phyloP scores from a whole-genome alignment of 2,113 vertebrate species.

The Pygoscelis adeliae region DNA sequence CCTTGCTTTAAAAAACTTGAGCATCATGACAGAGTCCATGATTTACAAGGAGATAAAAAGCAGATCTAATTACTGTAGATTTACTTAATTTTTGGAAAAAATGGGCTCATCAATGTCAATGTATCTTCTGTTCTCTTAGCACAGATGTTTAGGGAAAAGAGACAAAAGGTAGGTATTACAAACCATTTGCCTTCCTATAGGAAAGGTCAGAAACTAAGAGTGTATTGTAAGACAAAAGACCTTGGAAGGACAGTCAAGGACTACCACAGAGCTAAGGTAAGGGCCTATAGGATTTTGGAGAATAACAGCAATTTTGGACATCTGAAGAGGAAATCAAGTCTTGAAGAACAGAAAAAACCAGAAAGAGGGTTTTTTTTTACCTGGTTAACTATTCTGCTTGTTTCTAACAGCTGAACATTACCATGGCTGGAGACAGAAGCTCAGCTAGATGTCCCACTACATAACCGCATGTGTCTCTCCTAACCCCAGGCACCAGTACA shows the following conservation, averaged over 20 bases:
- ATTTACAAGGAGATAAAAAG: not conserved
- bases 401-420: not conserved
- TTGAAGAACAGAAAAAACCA: not conserved
- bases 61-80: not conserved
- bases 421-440: not conserved
- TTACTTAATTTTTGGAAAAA: not conserved
- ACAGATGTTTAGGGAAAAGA: not conserved
- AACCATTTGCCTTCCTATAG: not conserved
- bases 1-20: not conserved
- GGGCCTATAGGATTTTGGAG: not conserved
- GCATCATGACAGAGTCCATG: not conserved
- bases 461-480: not conserved
- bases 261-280: not conserved
- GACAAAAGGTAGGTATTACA: not conserved
- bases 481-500: not conserved
- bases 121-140: not conserved
- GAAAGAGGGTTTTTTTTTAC: not conserved
- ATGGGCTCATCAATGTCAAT: not conserved
- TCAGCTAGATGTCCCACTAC: not conserved
- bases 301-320: not conserved
- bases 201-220: not conserved
- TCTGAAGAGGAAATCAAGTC: not conserved
- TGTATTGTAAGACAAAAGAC: not conserved
- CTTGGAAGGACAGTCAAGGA: not conserved
- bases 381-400: not conserved